Conservation (phyloP, 2,113 vertebrate genomes). For the Isurus oxyrinchus region DNA sequence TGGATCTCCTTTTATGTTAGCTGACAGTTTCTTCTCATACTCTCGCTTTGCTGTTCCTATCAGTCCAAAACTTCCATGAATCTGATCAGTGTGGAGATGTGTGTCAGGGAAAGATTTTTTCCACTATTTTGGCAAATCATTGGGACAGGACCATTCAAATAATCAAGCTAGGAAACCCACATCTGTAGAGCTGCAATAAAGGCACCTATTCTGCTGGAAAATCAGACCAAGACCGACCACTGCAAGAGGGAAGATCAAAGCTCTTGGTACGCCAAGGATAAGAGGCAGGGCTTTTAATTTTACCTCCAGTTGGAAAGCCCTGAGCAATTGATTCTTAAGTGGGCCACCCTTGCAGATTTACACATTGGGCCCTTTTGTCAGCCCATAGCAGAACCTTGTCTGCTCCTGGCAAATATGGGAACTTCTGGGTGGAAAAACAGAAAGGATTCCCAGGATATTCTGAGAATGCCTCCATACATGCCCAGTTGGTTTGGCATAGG, state of each 20-base stretch:
- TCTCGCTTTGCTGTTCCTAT: background rate
- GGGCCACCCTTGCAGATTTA: background rate
- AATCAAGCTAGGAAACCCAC: background rate
- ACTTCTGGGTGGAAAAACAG: background rate
- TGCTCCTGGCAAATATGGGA: background rate
- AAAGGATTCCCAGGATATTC: background rate
- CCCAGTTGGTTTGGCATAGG: background rate
- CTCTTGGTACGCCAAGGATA: background rate
- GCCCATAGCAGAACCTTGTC: too few relatives aligned
- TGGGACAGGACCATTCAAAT: background rate
- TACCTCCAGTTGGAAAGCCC: background rate
- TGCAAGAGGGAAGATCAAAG: background rate
- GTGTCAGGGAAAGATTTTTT: too few relatives aligned
- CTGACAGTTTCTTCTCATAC: background rate
- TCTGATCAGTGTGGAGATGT: background rate
- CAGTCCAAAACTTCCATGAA: background rate
- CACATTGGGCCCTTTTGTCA: background rate
- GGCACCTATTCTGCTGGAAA: background rate
- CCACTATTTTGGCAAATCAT: background rate
- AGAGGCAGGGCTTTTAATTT: background rate
- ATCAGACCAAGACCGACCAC: background rate
- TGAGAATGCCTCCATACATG: background rate
- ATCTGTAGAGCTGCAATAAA: background rate
- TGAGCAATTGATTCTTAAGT: background rate
- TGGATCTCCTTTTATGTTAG: background rate